Base-by-base conservation (phyloP, 1,140 invertebrate genomes). In the Ooceraea biroi region DNA sequence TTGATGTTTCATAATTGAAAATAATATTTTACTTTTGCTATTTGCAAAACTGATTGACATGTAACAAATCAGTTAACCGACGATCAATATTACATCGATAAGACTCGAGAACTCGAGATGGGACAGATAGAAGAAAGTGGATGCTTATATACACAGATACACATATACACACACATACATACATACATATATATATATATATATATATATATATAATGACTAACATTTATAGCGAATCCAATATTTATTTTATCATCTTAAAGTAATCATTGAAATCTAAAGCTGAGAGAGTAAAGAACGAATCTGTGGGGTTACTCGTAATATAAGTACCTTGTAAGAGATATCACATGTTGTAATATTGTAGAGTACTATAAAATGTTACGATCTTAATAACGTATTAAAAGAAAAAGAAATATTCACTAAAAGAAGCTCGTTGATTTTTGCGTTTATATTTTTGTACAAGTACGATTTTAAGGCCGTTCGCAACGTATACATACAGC, bases 301-400 rank as follows among this genome's bases (percentile, higher is more conserved):
- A 88, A 88, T 89, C 50, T 80, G 85, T 86, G 84, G 86, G 90
- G 85, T 88, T 91, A 90, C 84, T 92, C 88, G 69, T 91, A 91
- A 87, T 84, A 22, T 91, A 90, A 89, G 88, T 90, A 92, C 86
- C 90, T 90, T 90, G 69, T 85, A 91, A 92, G 88, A 92, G 87
- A 92, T 93, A 93, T 92, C 89, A 90, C 88, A 88, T 91, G 92
- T 93, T 93, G 89, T 90, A 90, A 91, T 77, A 77, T 87, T 92
- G 82, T 91, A 91, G 89, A 92, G 83, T 91, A 92, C 84, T 92
- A 93, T 92, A 88, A 89, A 92, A 88, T 93, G 92, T 93, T 93
- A 92, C 86, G 85, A 87, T 82, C 88, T 87, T 91, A 80, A 89
- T 91, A 87, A 90, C 85, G 84, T 89, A 90, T 91, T 88, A 85